Percentiles rank a stretch among this genome's conserved stretches.
Evolutionary conservation across 2,888 invertebrate species (phyloP).

Genomic region (Heteromurus nitidus): DNA sequence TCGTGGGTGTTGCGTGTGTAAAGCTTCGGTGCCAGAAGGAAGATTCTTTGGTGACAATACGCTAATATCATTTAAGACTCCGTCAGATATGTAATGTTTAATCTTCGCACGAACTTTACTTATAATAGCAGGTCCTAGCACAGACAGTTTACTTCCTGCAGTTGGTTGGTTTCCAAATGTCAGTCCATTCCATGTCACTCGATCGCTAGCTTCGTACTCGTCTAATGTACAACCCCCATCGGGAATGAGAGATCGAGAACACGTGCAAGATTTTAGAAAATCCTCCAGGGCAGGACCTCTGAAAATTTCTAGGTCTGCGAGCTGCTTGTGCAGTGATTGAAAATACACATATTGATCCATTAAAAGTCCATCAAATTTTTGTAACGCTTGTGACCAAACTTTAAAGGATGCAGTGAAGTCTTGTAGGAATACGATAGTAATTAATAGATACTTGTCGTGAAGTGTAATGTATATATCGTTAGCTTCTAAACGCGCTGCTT

Average conservation of each 20-base stretch:
- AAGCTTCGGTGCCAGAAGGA: neutral
- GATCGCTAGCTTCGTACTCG: slow-evolving; percentile 3
- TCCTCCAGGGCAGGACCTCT: neutral
- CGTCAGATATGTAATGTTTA: neutral
- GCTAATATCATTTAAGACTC: neutral
- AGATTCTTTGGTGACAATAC: neutral
- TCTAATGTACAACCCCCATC: neutral
- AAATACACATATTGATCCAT: neutral
- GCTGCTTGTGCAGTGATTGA: neutral
- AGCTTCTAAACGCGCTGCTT: neutral
- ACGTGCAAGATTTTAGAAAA: neutral
- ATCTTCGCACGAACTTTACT: neutral
- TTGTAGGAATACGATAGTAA: slow-evolving; percentile 11
- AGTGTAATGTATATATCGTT: neutral
- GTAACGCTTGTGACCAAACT: neutral
- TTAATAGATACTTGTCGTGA: neutral
- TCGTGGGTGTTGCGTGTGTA: neutral
- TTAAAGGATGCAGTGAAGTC: slow-evolving; percentile 19
- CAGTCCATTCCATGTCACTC: neutral
- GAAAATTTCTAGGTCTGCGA: neutral
- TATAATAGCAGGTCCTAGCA: neutral
- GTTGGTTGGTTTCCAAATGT: neutral
- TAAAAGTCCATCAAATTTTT: neutral
- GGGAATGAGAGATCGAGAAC: neutral
- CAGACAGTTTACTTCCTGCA: neutral